A percentile compares a stretch with the other conserved stretches of the same genome.
Conservation (phyloP, 2,113 vertebrate species). For the Peromyscus polionotus region DNA sequence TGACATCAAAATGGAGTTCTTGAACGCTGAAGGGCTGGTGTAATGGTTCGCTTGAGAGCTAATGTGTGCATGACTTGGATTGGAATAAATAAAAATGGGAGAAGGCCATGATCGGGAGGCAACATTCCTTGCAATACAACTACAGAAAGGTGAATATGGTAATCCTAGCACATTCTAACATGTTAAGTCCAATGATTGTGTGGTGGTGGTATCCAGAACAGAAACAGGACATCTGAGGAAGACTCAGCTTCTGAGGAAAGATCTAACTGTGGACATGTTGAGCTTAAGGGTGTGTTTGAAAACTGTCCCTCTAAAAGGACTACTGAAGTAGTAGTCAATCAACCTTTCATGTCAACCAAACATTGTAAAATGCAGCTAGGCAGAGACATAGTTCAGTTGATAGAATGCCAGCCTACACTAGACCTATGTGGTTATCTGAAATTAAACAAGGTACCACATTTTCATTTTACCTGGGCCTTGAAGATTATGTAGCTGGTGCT, state of each 20-base stretch:
- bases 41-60: not conserved
- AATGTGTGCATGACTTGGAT: not conserved
- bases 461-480: not conserved
- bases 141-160: not conserved
- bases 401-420: accelerated
- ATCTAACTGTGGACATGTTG: not conserved
- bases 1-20: not conserved
- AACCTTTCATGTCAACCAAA: not conserved
- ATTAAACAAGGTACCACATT: not conserved
- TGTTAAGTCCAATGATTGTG: not conserved
- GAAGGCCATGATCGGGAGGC: not conserved
- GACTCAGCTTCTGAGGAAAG: not conserved
- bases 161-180: not conserved
- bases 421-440: not conserved
- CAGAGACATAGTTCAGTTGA: not conserved
- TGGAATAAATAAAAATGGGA: conserved; percentile 34
- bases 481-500: not conserved
- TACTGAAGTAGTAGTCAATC: not conserved
- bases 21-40: not conserved
- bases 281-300: not conserved
- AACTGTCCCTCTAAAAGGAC: not conserved
- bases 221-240: conserved; percentile 6
- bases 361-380: not conserved
- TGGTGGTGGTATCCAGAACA: not conserved
- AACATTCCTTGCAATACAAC: not conserved